Base-by-base conservation (phyloP, 2,797 vertebrate species). In the Coilia nasus region DNA sequence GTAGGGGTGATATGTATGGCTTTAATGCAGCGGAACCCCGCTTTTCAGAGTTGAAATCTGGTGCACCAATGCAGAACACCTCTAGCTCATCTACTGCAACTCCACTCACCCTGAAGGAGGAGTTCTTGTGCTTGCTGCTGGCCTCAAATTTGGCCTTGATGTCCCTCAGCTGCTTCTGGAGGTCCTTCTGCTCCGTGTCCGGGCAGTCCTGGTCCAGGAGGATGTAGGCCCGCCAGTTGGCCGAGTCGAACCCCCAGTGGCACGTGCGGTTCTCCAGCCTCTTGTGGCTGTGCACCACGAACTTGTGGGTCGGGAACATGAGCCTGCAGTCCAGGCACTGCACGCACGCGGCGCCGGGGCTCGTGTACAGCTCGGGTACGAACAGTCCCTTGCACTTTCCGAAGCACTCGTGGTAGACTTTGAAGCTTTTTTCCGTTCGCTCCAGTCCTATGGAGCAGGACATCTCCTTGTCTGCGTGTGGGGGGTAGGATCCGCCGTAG, bases 161-260 rank as follows among this genome's bases (percentile, higher is more conserved):
- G 91, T 98, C 97, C 90, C 97, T 95, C 83, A 99, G 95, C 86
- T 97, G 95, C 87, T 94, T 93, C 91, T 97, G 97, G 93, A 98
- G 93, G 75, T 95, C 94, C 93, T 97, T 97, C 92, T 98, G 96
- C 1, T 97, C 95, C 0, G 96, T 97, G 3, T 95, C 97, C n/a
- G 94, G 89, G 93, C 98, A 97, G 93, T 98, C 98, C 92, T 96
- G 97, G 94, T 97, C 98, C 87, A 99, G 93, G 41, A 99, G 98
- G 91, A 99, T 94, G 89, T 99, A 99, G 91, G 97, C 97, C 88
- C 97, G 95, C 98, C 98, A 99, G 94, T 98, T 98, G 90, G 98
- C 96, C 0, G 98, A 99, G 86, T 99, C 98, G 92, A 99, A 99
- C 0, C 98, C 98, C 98, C 98, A 99, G 93, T 99, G 98, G 89